Evolutionary conservation across 2,797 vertebrate genomes (phyloP), one percentile per base, ranked within the genome.

Genomic region (Sebastes steindachneri): DNA sequence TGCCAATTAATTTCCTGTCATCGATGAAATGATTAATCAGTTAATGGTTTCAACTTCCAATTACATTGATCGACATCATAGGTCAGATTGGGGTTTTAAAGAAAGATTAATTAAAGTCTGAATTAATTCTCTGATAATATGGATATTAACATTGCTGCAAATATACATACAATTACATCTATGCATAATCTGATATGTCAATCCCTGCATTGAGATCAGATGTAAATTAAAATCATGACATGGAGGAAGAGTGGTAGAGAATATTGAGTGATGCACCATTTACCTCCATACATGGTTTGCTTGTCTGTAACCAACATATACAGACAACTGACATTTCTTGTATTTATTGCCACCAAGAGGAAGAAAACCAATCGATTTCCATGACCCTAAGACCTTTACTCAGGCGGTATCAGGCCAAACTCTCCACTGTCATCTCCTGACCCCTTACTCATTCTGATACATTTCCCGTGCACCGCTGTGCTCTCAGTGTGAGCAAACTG

Each of bases 311-410:
- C 58, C 71, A 73, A 65, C 25, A 65, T 5, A 23, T 64, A n/a
- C n/a, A 25, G 4, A 54, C 35, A 72, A 25, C 79, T 76, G 59
- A 73, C 19, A 66, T 65, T 51, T 9, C 14, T 10, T 77, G 1
- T 28, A 28, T 55, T 59, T 29, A 14, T 28, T 82, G 68, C 7
- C 21, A 76, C 72, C 26, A 53, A 68, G 55, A 72, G 41, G 21
- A 70, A 25, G 19, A 41, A 25, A 25, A 19, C 8, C 2, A 66
- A 90, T 87, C 51, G 84, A 89, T 92, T 88, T 23, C 3, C 9
- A 0, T 79, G 85, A 92, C 89, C 85, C 5, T 0, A 0, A 51
- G 74, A 86, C 82, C 77, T 92, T 82, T 86, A 29, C 64, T 83
- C 17, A 57, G 79, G 75, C 12, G 1, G 15, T 58, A 64, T 63